phyloP scores from a whole-genome alignment of 35 echinoderm and acorn worm genomes.

The Diadema setosum region DNA sequence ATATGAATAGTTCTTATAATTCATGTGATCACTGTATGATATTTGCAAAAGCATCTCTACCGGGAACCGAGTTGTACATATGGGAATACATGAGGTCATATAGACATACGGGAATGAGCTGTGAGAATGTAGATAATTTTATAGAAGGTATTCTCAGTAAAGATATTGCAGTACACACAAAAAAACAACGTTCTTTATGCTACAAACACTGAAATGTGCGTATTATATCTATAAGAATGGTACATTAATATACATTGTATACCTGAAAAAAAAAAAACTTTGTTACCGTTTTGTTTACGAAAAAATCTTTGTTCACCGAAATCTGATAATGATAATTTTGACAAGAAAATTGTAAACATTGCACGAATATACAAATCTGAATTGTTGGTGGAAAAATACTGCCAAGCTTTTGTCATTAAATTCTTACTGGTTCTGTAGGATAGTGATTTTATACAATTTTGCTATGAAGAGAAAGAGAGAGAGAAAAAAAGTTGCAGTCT shows the following conservation, averaged over 20 bases:
- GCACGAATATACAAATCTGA: neutral
- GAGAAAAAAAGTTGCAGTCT: constrained; percentile 9
- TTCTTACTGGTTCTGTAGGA: constrained; percentile 29
- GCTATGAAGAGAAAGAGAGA: constrained; percentile 16
- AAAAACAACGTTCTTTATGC: neutral
- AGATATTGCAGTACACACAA: constrained; percentile 19
- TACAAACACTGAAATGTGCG: constrained; percentile 8
- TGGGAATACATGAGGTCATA: neutral
- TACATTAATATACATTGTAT: constrained; percentile 20
- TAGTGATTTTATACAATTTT: constrained; percentile 24
- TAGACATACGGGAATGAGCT: neutral
- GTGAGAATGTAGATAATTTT: constrained; percentile 12
- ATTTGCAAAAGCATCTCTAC: neutral
- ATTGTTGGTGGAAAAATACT: neutral
- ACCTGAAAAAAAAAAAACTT: no score
- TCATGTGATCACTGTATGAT: neutral
- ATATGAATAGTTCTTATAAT: neutral
- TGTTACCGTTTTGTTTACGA: constrained; percentile 19
- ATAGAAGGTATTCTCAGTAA: neutral
- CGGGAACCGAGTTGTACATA: no score
- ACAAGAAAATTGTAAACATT: neutral
- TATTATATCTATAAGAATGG: neutral
- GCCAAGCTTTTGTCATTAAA: neutral
- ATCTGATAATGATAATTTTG: neutral
- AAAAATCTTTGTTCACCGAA: constrained; percentile 9